These are phyloP conservation scores for Tragelaphus strepsiceros DNA, from an alignment of 2,113 vertebrate species.

Conservation along the genomic window DNA sequence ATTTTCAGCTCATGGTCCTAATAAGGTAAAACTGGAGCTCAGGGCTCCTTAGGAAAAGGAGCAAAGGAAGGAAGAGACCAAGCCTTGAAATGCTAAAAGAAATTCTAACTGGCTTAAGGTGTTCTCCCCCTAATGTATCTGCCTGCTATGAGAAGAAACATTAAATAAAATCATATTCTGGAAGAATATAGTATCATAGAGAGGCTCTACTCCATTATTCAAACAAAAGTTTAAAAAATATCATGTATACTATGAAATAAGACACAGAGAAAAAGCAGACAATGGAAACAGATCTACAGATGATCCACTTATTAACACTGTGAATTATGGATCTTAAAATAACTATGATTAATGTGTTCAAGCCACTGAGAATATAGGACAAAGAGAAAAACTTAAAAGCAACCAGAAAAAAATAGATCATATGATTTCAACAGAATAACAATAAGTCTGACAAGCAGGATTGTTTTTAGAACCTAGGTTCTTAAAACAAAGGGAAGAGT, in stretches of 20 bases:
- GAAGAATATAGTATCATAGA: background rate
- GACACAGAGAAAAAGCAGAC: background rate
- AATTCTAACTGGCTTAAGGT: background rate
- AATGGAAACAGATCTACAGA: background rate
- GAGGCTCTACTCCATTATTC: background rate
- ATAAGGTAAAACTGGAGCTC: background rate
- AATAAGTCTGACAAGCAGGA: background rate
- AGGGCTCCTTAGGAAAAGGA: background rate
- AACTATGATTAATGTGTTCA: background rate
- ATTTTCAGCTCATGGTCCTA: too few species aligned
- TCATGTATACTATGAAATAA: background rate
- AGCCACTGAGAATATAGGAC: background rate
- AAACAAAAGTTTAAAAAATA: background rate
- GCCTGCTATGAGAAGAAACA: background rate
- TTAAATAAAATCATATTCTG: background rate
- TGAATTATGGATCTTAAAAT: background rate
- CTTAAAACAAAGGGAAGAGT: background rate
- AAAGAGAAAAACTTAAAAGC: background rate
- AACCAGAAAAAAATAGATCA: background rate
- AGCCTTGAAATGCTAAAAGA: background rate
- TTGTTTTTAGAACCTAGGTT: background rate
- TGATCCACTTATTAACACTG: background rate
- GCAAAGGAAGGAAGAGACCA: background rate
- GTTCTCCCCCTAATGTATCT: background rate
- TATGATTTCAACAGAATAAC: background rate